Conservation (phyloP, 2,797 vertebrate species). For the Etheostoma nigrum region DNA sequence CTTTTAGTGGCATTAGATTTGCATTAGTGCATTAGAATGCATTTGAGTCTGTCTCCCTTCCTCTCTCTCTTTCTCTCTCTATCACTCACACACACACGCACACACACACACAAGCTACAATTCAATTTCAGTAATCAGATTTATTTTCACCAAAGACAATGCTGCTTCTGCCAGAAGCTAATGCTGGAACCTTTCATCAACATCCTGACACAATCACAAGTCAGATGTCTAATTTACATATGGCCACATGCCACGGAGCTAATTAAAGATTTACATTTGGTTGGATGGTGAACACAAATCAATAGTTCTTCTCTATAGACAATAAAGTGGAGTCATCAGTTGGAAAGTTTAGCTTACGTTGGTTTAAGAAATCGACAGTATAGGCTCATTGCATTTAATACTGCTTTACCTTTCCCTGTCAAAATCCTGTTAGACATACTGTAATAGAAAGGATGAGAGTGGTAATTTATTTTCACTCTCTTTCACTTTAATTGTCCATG, state of each 20-base stretch:
- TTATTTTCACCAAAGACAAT: slow-evolving; percentile 64
- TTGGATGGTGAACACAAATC: slow-evolving; percentile 71
- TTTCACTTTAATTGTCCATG: slow-evolving; percentile 62
- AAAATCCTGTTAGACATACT: no score
- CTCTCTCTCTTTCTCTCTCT: background rate
- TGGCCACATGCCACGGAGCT: slow-evolving; percentile 69
- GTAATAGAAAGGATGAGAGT: slow-evolving; percentile 40
- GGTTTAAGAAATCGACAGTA: slow-evolving; percentile 29
- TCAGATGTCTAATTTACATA: slow-evolving; percentile 77
- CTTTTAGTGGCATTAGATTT: slow-evolving; percentile 65
- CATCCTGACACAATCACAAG: slow-evolving; percentile 73
- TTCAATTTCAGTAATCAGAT: slow-evolving; percentile 74
- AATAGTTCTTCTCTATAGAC: slow-evolving; percentile 69
- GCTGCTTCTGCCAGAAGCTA: slow-evolving; percentile 61
- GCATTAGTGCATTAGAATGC: slow-evolving; percentile 57
- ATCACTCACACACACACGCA: slow-evolving; percentile 1
- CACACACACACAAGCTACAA: slow-evolving; percentile 37
- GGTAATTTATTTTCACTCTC: slow-evolving; percentile 65
- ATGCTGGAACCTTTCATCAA: slow-evolving; percentile 65
- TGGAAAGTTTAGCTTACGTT: slow-evolving; percentile 61
- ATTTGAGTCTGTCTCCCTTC: slow-evolving; percentile 27
- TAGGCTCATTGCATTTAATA: background rate
- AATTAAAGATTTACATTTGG: slow-evolving; percentile 81
- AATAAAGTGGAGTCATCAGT: slow-evolving; percentile 73
- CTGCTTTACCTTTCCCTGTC: slow-evolving; percentile 35